These are phyloP conservation scores for Drosophila mojavensis DNA, from an alignment of 1,140 invertebrate species.

Conservation along the genomic window DNA sequence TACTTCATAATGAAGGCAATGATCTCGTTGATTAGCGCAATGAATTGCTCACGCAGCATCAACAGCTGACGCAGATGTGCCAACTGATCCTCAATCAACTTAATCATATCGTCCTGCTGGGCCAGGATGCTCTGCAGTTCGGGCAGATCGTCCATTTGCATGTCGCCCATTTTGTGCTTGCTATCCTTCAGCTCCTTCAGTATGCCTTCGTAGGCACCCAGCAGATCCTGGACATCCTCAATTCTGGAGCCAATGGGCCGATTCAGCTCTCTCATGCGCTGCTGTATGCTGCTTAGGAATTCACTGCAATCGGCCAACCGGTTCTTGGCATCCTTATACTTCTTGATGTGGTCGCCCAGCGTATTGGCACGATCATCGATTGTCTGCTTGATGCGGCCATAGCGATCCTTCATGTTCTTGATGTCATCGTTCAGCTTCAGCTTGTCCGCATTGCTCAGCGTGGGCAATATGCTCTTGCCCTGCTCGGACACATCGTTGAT, in stretches of 20 bases:
- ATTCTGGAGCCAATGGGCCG: slow-evolving; percentile 93
- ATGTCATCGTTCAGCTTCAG: slow-evolving; percentile 91
- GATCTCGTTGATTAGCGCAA: slow-evolving; percentile 93
- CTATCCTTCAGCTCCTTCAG: slow-evolving; percentile 92
- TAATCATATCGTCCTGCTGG: slow-evolving; percentile 93
- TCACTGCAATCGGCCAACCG: slow-evolving; percentile 91
- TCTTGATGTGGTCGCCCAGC: slow-evolving; percentile 90
- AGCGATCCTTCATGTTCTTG: slow-evolving; percentile 90
- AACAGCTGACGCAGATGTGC: slow-evolving; percentile 90
- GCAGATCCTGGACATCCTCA: slow-evolving; percentile 92
- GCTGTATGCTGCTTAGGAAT: slow-evolving; percentile 92
- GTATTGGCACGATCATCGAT: slow-evolving; percentile 90
- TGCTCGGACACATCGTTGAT: slow-evolving; percentile 91
- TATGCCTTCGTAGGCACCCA: slow-evolving; percentile 91
- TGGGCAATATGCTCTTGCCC: slow-evolving; percentile 91
- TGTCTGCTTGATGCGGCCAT: slow-evolving; percentile 88
- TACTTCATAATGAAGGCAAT: slow-evolving; percentile 94
- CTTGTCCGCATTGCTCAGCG: slow-evolving; percentile 93
- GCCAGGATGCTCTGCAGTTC: slow-evolving; percentile 91
- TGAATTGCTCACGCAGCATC: slow-evolving; percentile 93
- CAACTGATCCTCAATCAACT: slow-evolving; percentile 92
- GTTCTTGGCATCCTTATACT: slow-evolving; percentile 91
- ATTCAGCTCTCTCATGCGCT: slow-evolving; percentile 91
- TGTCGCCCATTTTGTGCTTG: slow-evolving; percentile 90
- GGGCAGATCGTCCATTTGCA: slow-evolving; percentile 89